Percentiles rank a stretch among this genome's conserved stretches.
These are phyloP conservation scores for Enchytraeus crypticus DNA, from an alignment of 2,888 invertebrate species.

Conservation along the genomic window DNA sequence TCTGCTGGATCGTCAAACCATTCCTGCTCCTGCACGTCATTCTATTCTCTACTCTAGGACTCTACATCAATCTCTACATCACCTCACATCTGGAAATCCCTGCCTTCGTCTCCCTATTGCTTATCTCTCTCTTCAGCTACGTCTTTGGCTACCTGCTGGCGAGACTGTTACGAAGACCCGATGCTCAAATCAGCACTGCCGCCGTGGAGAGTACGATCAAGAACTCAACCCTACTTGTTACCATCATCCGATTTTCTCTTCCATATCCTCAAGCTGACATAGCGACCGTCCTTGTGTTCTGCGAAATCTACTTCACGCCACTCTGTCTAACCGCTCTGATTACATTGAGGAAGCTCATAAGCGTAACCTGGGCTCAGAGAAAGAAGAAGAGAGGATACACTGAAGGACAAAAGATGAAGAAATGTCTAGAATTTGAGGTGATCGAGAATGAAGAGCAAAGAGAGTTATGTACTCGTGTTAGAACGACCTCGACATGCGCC, in stretches of 20 bases:
- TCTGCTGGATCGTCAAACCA: constrained; percentile 46
- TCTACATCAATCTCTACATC: constrained; percentile 47
- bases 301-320: neutral
- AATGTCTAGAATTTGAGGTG: too few species aligned
- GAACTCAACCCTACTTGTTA: neutral
- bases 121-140: neutral
- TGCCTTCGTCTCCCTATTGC: neutral
- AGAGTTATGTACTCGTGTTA: too few species aligned
- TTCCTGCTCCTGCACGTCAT: constrained; percentile 43
- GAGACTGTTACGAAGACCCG: neutral
- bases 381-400: too few species aligned
- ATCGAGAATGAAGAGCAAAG: too few species aligned
- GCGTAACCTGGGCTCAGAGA: too few species aligned
- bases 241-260: neutral
- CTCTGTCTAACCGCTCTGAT: neutral
- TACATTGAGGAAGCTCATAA: neutral
- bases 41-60: constrained; percentile 45
- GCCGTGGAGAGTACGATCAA: neutral
- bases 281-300: neutral
- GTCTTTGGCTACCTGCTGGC: neutral
- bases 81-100: constrained; percentile 27
- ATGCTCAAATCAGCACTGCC: neutral
- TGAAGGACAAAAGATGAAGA: too few species aligned
- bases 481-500: too few species aligned
- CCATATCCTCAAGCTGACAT: neutral